Evolutionary conservation across 2,113 vertebrate genomes (phyloP), one percentile per base, ranked within the genome.

Genomic region (Dicerorhinus sumatrensis): DNA sequence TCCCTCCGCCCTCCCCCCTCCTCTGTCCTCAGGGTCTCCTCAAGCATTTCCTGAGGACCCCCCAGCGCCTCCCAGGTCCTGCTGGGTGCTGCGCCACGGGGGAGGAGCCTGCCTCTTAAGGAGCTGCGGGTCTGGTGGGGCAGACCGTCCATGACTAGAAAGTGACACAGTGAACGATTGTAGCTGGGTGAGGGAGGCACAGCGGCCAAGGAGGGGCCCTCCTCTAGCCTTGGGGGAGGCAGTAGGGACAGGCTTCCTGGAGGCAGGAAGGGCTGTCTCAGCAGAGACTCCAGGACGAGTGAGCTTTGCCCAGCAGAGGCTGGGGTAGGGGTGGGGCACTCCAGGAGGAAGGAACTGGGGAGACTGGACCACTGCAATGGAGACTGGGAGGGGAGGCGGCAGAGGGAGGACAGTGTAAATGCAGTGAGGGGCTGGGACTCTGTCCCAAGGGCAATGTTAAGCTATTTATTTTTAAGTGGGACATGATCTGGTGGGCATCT

Each of bases 401-500:
- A 5, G 79, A 3, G 10, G 10, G 25, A 3, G n/a, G n/a, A 46
- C 4, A 2, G 25, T 5, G 31, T 2, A 3, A 18, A 2, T 0
- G 8, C 6, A 13, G 27, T 0, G 1, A 36, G 80, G 58, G 60
- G 11, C 82, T 80, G 11, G 27, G 90, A 9, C 48, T 58, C 8
- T 0, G 29, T 70, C 72, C 90, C 31, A 16, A 33, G 82, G 62
- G 72, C 33, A 1, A 8, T 5, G 60, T 33, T 27, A 20, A 75
- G 51, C 58, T 27, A 18, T 5, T 87, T 60, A 11, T 36, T 91
- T 70, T 79, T 46, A 42, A 39, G 29, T 46, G 91, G 95, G 91
- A 58, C 51, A 12, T 0, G 1, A 18, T 82, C 75, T 11, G 51
- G 6, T 2, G 8, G 62, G 70, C 63, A 77, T 31, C 51, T 56